Percentiles rank a stretch among this genome's conserved stretches.
Evolutionary conservation across 2,888 invertebrate species (phyloP).

Genomic region (Cremastinae sp.): DNA sequence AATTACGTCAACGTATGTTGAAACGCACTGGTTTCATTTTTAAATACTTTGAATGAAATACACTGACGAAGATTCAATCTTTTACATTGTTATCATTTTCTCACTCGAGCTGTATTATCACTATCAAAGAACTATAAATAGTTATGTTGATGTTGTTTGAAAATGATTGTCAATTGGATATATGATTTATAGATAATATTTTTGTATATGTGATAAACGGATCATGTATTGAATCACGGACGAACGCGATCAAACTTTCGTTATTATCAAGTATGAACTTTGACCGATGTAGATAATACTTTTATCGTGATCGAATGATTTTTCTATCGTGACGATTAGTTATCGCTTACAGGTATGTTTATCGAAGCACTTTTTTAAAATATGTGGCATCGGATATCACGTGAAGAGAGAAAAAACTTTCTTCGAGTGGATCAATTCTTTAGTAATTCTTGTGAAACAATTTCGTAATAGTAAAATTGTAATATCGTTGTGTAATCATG

Average conservation of each 20-base stretch:
- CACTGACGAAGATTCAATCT: no score
- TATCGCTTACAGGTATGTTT: neutral
- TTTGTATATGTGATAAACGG: no score
- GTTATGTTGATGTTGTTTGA: neutral
- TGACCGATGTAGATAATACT: neutral
- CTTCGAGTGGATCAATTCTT: no score
- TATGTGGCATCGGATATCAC: neutral
- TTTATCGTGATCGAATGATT: constrained; percentile 1
- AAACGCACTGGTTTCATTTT: no score
- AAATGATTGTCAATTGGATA: neutral
- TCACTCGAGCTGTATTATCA: no score
- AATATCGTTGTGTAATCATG: no score
- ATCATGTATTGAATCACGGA: constrained; percentile 7
- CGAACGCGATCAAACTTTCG: constrained; percentile 1
- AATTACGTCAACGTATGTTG: no score
- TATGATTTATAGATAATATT: constrained; percentile 14
- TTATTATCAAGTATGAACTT: constrained; percentile 14
- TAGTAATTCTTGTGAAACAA: no score
- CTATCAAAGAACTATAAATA: constrained; percentile 8
- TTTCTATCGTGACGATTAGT: neutral
- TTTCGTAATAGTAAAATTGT: no score
- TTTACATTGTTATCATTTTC: no score
- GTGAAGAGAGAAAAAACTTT: no score
- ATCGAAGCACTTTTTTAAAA: neutral
- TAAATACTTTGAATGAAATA: no score